Evolutionary conservation across 2,888 invertebrate species (phyloP).

Genomic region (Papilio protenor): DNA sequence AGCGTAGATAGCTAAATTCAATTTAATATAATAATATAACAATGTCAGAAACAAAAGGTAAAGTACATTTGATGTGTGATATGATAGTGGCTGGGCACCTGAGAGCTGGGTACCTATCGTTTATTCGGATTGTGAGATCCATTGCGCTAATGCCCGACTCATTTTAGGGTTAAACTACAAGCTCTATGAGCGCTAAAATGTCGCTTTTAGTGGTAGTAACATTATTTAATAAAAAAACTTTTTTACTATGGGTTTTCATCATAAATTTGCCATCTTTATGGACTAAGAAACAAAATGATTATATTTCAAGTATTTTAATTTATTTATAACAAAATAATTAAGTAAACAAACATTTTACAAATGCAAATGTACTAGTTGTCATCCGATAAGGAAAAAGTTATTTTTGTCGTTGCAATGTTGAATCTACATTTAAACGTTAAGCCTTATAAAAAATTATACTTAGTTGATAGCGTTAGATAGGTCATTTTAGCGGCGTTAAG

Average conservation of each 20-base stretch:
- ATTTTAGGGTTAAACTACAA: conserved; percentile 50
- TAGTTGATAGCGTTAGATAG: conserved; percentile 19
- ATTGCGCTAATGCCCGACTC: conserved; percentile 47
- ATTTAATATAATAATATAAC: not conserved
- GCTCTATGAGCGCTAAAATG: conserved; percentile 45
- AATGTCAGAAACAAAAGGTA: not conserved
- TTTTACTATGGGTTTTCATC: too few relatives aligned
- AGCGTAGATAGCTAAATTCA: not conserved
- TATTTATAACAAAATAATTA: too few relatives aligned
- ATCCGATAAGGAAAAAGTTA: not conserved
- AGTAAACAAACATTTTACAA: too few relatives aligned
- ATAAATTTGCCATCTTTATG: too few relatives aligned
- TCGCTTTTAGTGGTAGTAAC: conserved; percentile 1
- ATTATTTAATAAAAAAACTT: not conserved
- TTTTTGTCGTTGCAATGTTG: not conserved
- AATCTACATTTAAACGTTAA: not conserved
- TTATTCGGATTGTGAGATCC: conserved; percentile 40
- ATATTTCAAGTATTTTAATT: too few relatives aligned
- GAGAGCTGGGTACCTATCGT: conserved; percentile 8
- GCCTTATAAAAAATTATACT: not conserved
- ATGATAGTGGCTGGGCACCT: conserved; percentile 11
- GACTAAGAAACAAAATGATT: too few relatives aligned
- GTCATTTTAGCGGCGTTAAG: conserved; percentile 57
- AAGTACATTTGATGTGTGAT: not conserved
- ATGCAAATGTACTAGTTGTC: too few relatives aligned